These are phyloP conservation scores for Pseudocheirus occidentalis DNA, from an alignment of 2,797 vertebrate genomes.

Conservation along the genomic window DNA sequence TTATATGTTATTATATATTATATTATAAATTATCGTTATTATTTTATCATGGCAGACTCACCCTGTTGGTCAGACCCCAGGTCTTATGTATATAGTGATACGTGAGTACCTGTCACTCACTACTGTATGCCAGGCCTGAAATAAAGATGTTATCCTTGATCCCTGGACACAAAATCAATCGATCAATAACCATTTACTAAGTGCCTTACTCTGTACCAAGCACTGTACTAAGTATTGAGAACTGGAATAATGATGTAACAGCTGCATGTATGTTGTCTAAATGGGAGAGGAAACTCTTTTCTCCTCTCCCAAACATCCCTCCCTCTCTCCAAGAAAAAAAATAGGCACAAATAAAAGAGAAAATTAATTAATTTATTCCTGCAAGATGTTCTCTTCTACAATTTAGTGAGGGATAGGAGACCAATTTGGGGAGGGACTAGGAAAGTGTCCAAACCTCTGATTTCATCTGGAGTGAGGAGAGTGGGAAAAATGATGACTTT, in stretches of 20 bases:
- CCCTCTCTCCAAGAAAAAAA: neutral
- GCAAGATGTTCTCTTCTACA: neutral
- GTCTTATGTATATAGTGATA: neutral
- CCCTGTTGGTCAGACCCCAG: neutral
- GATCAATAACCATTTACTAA: neutral
- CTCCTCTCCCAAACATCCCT: neutral
- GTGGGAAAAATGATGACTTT: neutral
- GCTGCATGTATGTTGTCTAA: conserved; percentile 47
- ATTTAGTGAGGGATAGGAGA: neutral
- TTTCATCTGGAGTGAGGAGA: neutral
- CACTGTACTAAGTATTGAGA: neutral
- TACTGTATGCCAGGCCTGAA: conserved; percentile 22
- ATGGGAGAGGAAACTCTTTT: conserved; percentile 65
- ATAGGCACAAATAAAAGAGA: neutral
- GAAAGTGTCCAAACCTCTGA: neutral
- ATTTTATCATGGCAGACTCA: neutral
- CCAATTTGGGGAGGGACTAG: neutral
- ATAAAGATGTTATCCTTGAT: conserved; percentile 38
- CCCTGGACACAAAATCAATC: neutral
- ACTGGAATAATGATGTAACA: neutral
- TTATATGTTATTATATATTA: neutral
- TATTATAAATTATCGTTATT: no score
- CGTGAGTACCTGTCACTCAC: neutral
- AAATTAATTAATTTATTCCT: neutral
- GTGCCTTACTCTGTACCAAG: neutral